phyloP scores from a whole-genome alignment of 1,140 invertebrate species.

The Danaus plexippus region DNA sequence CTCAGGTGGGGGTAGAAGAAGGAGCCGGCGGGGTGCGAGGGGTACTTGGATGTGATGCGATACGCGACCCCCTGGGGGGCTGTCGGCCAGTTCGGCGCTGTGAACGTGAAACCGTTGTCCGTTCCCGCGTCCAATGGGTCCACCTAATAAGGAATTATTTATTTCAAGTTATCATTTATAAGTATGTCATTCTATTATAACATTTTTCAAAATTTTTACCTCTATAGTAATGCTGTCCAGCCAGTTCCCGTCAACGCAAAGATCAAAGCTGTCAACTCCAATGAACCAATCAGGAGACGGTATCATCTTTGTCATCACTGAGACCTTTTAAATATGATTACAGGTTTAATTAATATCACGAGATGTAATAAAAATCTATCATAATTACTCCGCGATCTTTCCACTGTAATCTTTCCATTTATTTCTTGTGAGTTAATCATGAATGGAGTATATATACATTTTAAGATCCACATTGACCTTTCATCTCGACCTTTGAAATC shows the following conservation, averaged over 20 bases:
- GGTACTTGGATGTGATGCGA: constrained; percentile 90
- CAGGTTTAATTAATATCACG: background rate
- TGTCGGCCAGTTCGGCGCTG: constrained; percentile 93
- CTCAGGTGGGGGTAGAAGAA: constrained; percentile 94
- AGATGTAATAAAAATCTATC: no score
- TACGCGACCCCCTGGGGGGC: constrained; percentile 91
- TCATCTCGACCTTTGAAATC: constrained; percentile 13
- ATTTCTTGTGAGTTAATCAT: background rate
- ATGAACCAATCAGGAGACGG: constrained; percentile 98
- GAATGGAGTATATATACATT: constrained; percentile 2
- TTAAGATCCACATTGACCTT: background rate
- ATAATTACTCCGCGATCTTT: no score
- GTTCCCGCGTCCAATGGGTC: constrained; percentile 97
- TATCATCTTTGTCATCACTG: constrained; percentile 87
- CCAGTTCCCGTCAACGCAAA: constrained; percentile 97
- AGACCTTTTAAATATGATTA: constrained; percentile 74
- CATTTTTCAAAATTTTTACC: constrained; percentile 64
- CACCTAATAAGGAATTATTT: constrained; percentile 72
- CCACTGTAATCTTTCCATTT: no score
- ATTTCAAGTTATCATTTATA: background rate
- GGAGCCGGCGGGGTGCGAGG: constrained; percentile 93
- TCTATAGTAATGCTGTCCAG: constrained; percentile 92
- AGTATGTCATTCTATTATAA: background rate
- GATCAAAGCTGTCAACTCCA: constrained; percentile 91
- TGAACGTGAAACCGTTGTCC: constrained; percentile 97